Evolutionary conservation across 64 coral and sea anemone genomes (phyloP).

Genomic region (Pocillopora verrucosa): DNA sequence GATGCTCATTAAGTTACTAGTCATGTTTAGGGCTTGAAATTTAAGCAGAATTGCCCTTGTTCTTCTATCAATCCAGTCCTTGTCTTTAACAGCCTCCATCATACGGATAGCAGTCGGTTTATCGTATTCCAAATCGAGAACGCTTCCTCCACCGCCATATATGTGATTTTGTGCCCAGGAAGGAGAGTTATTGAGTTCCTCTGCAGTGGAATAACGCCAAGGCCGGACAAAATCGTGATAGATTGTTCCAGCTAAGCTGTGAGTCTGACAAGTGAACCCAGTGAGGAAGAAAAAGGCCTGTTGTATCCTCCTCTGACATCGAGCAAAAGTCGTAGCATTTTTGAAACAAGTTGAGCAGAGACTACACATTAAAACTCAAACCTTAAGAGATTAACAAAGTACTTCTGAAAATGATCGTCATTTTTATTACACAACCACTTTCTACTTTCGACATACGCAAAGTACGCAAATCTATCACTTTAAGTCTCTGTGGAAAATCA

Average conservation of each 20-base stretch:
- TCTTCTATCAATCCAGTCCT: slow-evolving; percentile 34
- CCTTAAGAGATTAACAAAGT: too few relatives aligned
- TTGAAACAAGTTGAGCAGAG: background rate
- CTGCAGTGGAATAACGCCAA: slow-evolving; percentile 26
- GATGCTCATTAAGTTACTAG: slow-evolving; percentile 23
- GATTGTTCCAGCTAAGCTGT: slow-evolving; percentile 2
- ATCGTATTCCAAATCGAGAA: slow-evolving; percentile 20
- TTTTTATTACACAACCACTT: too few relatives aligned
- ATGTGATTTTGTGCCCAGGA: slow-evolving; percentile 10
- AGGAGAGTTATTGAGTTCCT: slow-evolving; percentile 16
- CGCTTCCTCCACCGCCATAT: slow-evolving; percentile 28
- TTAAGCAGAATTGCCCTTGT: slow-evolving; percentile 32
- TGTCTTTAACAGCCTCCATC: slow-evolving; percentile 29
- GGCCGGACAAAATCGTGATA: slow-evolving; percentile 14
- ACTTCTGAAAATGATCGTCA: too few relatives aligned
- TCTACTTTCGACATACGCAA: too few relatives aligned
- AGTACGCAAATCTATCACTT: too few relatives aligned
- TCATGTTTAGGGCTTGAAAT: slow-evolving; percentile 32
- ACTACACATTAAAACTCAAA: background rate
- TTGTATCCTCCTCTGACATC: slow-evolving; percentile 38
- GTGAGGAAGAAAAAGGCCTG: background rate
- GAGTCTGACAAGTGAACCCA: slow-evolving; percentile 22
- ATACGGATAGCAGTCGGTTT: slow-evolving; percentile 19
- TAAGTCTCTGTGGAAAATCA: too few relatives aligned
- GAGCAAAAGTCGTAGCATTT: slow-evolving; percentile 34